Base-by-base conservation (phyloP, 2,113 vertebrate species). In the Dicerorhinus sumatrensis region DNA sequence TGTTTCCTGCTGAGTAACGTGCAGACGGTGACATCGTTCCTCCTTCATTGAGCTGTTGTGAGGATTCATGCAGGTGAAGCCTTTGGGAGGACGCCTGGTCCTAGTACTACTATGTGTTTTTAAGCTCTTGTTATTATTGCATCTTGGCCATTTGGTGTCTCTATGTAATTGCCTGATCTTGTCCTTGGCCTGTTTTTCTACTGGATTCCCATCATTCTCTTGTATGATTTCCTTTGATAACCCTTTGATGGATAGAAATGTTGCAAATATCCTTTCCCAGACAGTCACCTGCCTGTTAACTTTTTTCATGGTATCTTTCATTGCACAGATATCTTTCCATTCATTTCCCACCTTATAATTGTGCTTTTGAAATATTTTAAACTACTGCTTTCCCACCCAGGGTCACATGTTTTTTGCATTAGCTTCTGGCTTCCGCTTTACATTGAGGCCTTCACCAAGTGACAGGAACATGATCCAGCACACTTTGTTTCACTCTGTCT, bases 21-120 rank as follows among this genome's bases (percentile, higher is more conserved):
- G 54, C 27, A 31, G 36, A n/a, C 2, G 20, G 18, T 13, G 8
- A 17, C 8, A 6, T 3, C 2, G 6, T 39, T 31, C 16, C 18
- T 69, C 42, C 7, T 2, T 42, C 12, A 3, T 1, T 6, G n/a
- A 39, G 23, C 48, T 46, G n/a, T 16, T 23, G 21, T 16, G 73
- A 48, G n/a, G 5, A 42, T 42, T 33, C 58, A 9, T 0, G 6
- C 3, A 51, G 69, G 31, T 8, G 3, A 56, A 11, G 21, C n/a
- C 67, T 67, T 67, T 10, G 42, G 92, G 25, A 29, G 2, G 17
- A 39, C 0, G 8, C 3, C n/a, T 10, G 67, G 76, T 58, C 67
- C 13, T 39, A 3, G 17, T 2, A 46, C 20, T 29, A 51, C 8
- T n/a, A 13, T 3, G 18, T 21, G 31, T 69, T 48, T 56, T 60